phyloP scores from a whole-genome alignment of 1,140 invertebrate species.

The Chionoecetes opilio region DNA sequence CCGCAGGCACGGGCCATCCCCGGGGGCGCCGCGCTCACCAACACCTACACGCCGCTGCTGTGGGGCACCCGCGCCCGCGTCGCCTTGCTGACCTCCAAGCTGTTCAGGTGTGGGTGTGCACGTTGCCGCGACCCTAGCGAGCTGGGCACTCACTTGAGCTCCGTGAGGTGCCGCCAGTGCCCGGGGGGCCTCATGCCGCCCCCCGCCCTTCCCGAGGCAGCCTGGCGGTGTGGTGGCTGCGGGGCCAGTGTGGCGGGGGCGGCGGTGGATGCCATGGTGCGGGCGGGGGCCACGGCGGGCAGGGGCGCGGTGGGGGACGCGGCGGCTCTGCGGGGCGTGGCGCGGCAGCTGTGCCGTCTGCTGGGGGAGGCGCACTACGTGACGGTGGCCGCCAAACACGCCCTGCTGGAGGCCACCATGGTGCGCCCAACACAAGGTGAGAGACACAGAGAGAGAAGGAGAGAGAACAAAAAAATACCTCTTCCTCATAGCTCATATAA shows the following conservation, averaged over 20 bases:
- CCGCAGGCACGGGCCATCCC: conserved; percentile 84
- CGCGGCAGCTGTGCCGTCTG: not conserved
- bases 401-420: conserved; percentile 63
- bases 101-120: conserved; percentile 85
- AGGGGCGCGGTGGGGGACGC: not conserved
- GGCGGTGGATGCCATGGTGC: conserved; percentile 54
- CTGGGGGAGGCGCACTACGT: conserved; percentile 72
- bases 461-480: not conserved
- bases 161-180: conserved; percentile 80
- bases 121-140: conserved; percentile 81
- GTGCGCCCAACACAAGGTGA: conserved; percentile 37
- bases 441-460: not conserved
- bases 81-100: conserved; percentile 88
- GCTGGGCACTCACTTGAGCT: conserved; percentile 81
- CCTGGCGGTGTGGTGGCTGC: conserved; percentile 68
- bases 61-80: conserved; percentile 88
- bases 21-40: conserved; percentile 87
- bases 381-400: conserved; percentile 50
- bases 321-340: not conserved
- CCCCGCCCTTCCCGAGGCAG: not conserved
- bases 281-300: conserved; percentile 4
- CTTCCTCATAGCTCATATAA: not conserved
- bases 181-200: conserved; percentile 81
- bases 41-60: conserved; percentile 91
- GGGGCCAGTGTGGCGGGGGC: not conserved